These are phyloP conservation scores for Muscicapa comitata DNA, from an alignment of 2,797 vertebrate species.

Conservation along the genomic window DNA sequence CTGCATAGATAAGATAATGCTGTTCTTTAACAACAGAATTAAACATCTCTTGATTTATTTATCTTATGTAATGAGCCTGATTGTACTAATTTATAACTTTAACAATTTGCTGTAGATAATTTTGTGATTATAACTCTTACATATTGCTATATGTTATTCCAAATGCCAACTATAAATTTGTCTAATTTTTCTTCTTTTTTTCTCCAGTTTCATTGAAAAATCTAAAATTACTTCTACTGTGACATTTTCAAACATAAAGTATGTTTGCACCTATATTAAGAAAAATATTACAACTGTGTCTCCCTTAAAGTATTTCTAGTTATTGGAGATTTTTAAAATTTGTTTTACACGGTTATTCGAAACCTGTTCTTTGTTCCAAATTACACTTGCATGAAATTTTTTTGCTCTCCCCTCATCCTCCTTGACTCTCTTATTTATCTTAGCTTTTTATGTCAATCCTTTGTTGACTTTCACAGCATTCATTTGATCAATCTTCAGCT, in stretches of 20 bases:
- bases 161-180: background rate
- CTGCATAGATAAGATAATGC: constrained; percentile 14
- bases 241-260: background rate
- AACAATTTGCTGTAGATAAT: background rate
- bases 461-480: background rate
- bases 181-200: background rate
- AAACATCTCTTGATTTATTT: constrained; percentile 51
- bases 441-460: background rate
- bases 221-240: background rate
- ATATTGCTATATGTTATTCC: background rate
- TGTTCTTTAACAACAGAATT: constrained; percentile 31
- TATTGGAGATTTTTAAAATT: background rate
- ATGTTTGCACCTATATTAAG: background rate
- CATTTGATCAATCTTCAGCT: background rate
- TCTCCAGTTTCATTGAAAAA: background rate
- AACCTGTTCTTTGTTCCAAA: background rate
- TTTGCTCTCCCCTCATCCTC: background rate
- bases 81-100: background rate
- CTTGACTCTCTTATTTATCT: background rate
- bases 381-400: background rate
- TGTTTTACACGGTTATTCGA: background rate
- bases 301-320: background rate
- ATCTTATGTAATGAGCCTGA: background rate
- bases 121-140: background rate
- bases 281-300: background rate